phyloP scores from a whole-genome alignment of 2,113 vertebrate species.

The Menura novaehollandiae region DNA sequence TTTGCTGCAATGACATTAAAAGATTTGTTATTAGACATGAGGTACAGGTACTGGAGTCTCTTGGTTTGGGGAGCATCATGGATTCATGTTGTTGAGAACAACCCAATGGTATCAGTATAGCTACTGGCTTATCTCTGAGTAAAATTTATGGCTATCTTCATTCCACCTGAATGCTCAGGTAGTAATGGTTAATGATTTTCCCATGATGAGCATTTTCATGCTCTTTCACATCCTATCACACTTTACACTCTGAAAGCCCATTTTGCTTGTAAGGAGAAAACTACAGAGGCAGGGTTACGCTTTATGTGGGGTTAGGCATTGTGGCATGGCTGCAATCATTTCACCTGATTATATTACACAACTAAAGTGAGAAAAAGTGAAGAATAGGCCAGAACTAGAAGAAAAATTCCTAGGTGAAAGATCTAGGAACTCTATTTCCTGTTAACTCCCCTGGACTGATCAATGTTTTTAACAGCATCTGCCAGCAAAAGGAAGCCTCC shows the following conservation, averaged over 20 bases:
- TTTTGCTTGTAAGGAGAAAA: background rate
- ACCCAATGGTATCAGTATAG: background rate
- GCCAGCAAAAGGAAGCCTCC: background rate
- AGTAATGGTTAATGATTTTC: background rate
- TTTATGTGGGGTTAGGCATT: background rate
- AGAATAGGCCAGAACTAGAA: background rate
- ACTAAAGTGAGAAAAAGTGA: background rate
- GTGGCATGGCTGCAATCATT: background rate
- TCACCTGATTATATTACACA: background rate
- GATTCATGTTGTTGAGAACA: background rate
- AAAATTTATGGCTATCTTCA: background rate
- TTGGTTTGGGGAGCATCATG: background rate
- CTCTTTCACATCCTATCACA: background rate
- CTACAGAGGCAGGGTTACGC: background rate
- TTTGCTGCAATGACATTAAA: background rate
- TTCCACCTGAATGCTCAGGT: background rate
- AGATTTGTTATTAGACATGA: background rate
- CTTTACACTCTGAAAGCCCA: background rate
- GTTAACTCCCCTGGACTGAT: background rate
- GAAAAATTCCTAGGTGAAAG: background rate
- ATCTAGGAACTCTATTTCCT: background rate
- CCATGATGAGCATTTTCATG: background rate
- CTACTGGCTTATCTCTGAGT: background rate
- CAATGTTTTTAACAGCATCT: background rate
- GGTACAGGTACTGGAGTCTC: background rate